phyloP scores from a whole-genome alignment of 2,113 vertebrate genomes.

The Petromus typicus region DNA sequence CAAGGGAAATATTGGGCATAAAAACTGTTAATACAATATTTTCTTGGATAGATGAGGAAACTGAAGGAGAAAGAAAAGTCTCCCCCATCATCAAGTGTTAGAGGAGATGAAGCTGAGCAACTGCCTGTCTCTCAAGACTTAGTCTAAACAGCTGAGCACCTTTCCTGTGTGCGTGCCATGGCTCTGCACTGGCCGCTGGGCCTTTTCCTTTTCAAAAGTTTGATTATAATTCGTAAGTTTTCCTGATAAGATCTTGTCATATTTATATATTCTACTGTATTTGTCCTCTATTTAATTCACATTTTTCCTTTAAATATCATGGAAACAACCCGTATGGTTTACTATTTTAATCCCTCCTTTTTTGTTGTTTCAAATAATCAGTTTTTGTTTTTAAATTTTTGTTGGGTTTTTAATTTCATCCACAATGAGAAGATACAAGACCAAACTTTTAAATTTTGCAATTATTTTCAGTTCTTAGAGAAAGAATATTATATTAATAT shows the following conservation, averaged over 20 bases:
- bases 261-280: not conserved
- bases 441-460: not conserved
- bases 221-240: not conserved
- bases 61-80: too few species aligned
- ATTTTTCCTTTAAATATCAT: not conserved
- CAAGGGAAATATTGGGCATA: too few species aligned
- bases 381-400: constrained; percentile 19
- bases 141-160: not conserved
- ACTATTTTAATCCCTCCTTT: not conserved
- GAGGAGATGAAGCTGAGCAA: not conserved
- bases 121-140: not conserved
- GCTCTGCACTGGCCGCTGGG: too few species aligned
- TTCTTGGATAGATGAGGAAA: too few species aligned
- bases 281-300: not conserved
- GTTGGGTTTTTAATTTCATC: not conserved
- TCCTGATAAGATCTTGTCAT: not conserved
- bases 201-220: not conserved
- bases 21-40: too few species aligned
- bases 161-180: not conserved
- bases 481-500: not conserved
- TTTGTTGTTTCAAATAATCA: not conserved
- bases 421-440: not conserved
- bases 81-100: not conserved
- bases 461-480: constrained; percentile 17
- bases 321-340: not conserved